Conservation (phyloP, 2,888 invertebrate species). For the Plusia festucae region DNA sequence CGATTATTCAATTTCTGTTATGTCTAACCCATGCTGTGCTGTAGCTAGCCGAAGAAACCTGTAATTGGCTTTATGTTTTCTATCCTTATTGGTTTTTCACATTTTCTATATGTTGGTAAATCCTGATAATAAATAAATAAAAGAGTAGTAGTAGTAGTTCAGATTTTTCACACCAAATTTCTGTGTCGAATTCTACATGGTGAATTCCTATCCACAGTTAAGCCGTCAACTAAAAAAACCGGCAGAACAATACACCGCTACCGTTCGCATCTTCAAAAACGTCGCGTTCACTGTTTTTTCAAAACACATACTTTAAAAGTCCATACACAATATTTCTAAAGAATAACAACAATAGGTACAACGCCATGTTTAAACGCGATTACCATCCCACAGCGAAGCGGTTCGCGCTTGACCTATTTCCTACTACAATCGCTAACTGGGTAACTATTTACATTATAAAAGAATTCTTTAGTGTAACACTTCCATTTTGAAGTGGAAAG, state of each 20-base stretch:
- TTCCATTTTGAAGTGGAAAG: conserved; percentile 40
- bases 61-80: too few species aligned
- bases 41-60: too few species aligned
- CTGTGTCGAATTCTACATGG: neutral
- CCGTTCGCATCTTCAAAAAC: conserved; percentile 45
- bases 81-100: too few species aligned
- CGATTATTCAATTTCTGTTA: too few species aligned
- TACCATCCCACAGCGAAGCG: conserved; percentile 64
- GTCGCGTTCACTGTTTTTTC: conserved; percentile 42
- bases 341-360: conserved; percentile 54
- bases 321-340: conserved; percentile 53
- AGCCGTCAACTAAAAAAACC: conserved; percentile 1
- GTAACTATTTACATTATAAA: conserved; percentile 72
- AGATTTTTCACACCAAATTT: neutral
- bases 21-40: too few species aligned
- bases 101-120: too few species aligned
- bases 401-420: conserved; percentile 72
- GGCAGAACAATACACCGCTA: conserved; percentile 15
- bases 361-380: conserved; percentile 55
- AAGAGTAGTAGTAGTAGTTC: too few species aligned
- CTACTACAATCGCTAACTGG: conserved; percentile 65
- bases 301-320: conserved; percentile 46
- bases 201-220: neutral
- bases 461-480: conserved; percentile 62
- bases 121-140: too few species aligned